phyloP scores from a whole-genome alignment of 2,888 invertebrate species.

The Pammene fasciana region DNA sequence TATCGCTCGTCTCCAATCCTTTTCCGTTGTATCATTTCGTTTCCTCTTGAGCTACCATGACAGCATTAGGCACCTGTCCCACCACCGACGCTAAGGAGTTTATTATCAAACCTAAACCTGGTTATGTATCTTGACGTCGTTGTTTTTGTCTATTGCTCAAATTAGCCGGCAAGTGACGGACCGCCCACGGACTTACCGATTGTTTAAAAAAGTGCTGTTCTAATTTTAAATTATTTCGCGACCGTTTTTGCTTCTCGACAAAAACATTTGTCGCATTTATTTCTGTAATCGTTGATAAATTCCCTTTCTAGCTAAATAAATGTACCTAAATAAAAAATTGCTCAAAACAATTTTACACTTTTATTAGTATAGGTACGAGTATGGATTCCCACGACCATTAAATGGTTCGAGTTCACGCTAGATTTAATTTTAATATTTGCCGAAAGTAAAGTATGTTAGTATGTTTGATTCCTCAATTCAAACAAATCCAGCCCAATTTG shows the following conservation, averaged over 20 bases:
- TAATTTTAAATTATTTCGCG: constrained; percentile 46
- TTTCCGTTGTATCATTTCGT: too few species aligned
- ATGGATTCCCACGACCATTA: background rate
- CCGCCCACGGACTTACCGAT: constrained; percentile 44
- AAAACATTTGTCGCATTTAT: constrained; percentile 32
- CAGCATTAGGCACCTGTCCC: too few species aligned
- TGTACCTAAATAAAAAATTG: too few species aligned
- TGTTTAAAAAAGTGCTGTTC: constrained; percentile 46
- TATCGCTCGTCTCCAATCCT: too few species aligned
- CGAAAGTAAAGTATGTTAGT: constrained; percentile 15
- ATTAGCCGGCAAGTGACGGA: constrained; percentile 42
- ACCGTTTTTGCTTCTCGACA: constrained; percentile 42
- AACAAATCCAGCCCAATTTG: constrained; percentile 15
- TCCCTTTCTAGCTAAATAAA: constrained; percentile 20
- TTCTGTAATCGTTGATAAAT: constrained; percentile 8
- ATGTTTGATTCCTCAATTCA: constrained; percentile 8
- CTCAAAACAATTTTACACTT: too few species aligned
- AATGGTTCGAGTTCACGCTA: background rate
- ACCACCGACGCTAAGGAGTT: too few species aligned
- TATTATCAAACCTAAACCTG: too few species aligned
- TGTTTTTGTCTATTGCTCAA: constrained; percentile 45
- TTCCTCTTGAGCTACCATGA: too few species aligned
- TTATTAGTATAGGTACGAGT: background rate
- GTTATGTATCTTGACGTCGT: constrained; percentile 7
- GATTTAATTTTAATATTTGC: background rate